phyloP scores from a whole-genome alignment of 2,113 vertebrate species.

The Lutjanus erythropterus region DNA sequence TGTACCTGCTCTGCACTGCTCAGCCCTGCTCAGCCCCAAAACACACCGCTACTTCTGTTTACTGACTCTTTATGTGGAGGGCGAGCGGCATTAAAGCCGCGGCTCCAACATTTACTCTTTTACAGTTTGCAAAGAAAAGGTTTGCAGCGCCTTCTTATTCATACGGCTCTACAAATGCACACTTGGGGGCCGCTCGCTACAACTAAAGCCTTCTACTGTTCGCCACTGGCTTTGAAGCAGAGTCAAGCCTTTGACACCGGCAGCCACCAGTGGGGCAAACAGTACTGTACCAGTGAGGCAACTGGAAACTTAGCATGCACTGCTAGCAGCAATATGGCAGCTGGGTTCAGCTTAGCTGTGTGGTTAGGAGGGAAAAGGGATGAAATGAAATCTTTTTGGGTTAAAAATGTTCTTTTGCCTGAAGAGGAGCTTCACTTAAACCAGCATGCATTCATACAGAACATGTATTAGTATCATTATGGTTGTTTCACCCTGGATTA shows the following conservation, averaged over 20 bases:
- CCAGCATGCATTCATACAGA: background rate
- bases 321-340: slow-evolving; percentile 54
- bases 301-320: slow-evolving; percentile 14
- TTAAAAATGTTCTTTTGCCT: background rate
- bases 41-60: slow-evolving; percentile 42
- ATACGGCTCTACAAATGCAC: slow-evolving; percentile 35
- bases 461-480: background rate
- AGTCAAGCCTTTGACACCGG: slow-evolving; percentile 49
- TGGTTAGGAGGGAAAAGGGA: slow-evolving; percentile 4
- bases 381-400: slow-evolving; percentile 29
- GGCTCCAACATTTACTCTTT: slow-evolving; percentile 26
- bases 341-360: slow-evolving; percentile 38
- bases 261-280: slow-evolving; percentile 31
- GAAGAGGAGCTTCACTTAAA: background rate
- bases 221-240: slow-evolving; percentile 54
- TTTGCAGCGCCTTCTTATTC: slow-evolving; percentile 49
- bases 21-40: slow-evolving; percentile 27
- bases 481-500: slow-evolving; percentile 15
- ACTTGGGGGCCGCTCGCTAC: slow-evolving; percentile 13
- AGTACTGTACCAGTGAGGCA: slow-evolving; percentile 23
- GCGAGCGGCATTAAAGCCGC: slow-evolving; percentile 14
- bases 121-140: slow-evolving; percentile 37
- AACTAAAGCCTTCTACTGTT: slow-evolving; percentile 31
- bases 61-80: slow-evolving; percentile 42
- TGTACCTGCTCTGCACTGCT: slow-evolving; percentile 54